Evolutionary conservation across 2,113 vertebrate species (phyloP).

Genomic region (Cavia porcellus): DNA sequence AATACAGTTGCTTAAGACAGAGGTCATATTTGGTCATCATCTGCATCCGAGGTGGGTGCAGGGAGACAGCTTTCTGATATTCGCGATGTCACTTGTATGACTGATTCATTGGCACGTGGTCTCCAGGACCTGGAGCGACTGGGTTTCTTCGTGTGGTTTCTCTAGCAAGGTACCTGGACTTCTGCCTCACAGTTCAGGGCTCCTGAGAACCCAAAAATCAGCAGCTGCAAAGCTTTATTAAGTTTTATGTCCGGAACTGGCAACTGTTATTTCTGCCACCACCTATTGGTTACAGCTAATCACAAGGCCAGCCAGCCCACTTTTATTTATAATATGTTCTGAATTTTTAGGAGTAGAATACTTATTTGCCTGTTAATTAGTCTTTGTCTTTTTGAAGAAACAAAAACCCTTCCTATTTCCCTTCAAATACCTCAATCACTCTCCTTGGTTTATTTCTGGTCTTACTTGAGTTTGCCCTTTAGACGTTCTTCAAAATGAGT

Average conservation of each 20-base stretch:
- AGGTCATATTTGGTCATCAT: background rate
- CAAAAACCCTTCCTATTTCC: background rate
- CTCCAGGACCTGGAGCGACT: background rate
- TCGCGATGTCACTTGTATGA: background rate
- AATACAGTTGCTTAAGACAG: conserved; percentile 20
- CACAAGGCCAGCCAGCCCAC: background rate
- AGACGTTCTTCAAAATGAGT: background rate
- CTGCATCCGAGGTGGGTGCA: background rate
- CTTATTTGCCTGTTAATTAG: conserved; percentile 21
- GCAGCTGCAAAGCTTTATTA: background rate
- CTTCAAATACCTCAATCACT: background rate
- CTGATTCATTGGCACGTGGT: background rate
- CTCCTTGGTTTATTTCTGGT: conserved; percentile 41
- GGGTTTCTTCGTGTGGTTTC: background rate
- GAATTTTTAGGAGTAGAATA: background rate
- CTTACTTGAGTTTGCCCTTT: conserved; percentile 10
- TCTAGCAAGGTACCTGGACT: background rate
- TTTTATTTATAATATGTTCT: background rate
- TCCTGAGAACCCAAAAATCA: background rate
- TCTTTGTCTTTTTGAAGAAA: conserved; percentile 52
- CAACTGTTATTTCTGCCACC: background rate
- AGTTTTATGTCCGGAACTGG: background rate
- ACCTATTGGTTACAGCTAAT: background rate
- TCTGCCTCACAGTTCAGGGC: background rate
- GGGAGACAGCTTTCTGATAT: background rate